A percentile compares a stretch with the other conserved stretches of the same genome.
Evolutionary conservation across 1,140 invertebrate genomes (phyloP).

Genomic region (Penaeus chinensis): DNA sequence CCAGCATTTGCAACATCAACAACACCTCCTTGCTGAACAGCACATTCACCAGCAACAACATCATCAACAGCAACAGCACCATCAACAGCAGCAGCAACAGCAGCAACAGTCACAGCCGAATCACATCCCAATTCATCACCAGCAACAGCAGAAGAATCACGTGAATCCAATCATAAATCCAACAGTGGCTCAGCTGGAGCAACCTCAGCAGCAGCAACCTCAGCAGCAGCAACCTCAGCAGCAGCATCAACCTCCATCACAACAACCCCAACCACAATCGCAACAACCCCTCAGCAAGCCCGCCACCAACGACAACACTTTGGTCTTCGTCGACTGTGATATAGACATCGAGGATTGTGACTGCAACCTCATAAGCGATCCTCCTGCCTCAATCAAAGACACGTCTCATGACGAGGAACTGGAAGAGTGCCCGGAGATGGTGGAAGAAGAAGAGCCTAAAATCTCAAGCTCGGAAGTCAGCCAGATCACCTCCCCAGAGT

Average conservation of each 20-base stretch:
- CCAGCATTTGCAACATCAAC: constrained; percentile 29
- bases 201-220: background rate
- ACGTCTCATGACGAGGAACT: background rate
- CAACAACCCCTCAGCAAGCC: constrained; percentile 41
- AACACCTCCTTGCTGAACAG: background rate
- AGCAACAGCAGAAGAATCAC: constrained; percentile 22
- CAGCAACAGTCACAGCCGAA: background rate
- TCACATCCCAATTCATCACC: constrained; percentile 3
- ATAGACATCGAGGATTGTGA: constrained; percentile 64
- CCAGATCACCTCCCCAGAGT: too few relatives aligned
- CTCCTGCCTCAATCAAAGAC: constrained; percentile 28
- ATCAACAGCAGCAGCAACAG: constrained; percentile 18
- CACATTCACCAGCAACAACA: background rate
- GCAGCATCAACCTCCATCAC: constrained; percentile 11
- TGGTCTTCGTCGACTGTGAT: constrained; percentile 58
- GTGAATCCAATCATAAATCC: background rate
- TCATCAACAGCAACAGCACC: background rate
- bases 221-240: constrained; percentile 1
- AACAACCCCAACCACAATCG: background rate
- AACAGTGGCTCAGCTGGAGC: background rate
- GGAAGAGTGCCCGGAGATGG: constrained; percentile 7
- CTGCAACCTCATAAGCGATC: constrained; percentile 41
- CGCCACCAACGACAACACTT: constrained; percentile 30
- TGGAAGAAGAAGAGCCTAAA: constrained; percentile 6
- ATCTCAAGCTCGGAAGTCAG: background rate